Conservation (phyloP, 2,113 vertebrate genomes). For the Grallaria varia region DNA sequence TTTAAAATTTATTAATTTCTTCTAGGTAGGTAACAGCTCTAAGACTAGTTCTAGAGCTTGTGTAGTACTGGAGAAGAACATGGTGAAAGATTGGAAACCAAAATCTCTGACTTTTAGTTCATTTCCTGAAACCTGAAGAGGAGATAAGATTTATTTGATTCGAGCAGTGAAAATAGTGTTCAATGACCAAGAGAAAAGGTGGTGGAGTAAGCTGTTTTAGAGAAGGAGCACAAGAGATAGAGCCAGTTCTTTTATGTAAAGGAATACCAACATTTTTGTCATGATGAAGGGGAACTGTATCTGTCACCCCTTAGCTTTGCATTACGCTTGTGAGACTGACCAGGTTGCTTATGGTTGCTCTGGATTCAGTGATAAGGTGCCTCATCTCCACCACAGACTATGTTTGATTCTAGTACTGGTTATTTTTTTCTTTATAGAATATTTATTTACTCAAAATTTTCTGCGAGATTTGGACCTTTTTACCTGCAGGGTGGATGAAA, state of each 20-base stretch:
- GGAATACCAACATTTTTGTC: background rate
- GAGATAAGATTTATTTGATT: background rate
- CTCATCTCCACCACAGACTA: background rate
- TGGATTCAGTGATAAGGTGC: background rate
- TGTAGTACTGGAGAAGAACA: background rate
- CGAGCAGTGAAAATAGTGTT: background rate
- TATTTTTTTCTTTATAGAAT: background rate
- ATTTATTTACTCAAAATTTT: background rate
- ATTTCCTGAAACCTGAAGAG: background rate
- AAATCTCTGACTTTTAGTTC: background rate
- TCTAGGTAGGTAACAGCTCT: background rate
- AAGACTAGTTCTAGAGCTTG: background rate
- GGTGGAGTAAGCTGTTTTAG: background rate
- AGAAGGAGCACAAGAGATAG: background rate
- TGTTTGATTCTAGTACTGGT: background rate
- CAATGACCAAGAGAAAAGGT: background rate
- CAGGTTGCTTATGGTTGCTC: background rate
- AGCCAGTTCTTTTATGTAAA: background rate
- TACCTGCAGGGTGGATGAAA: background rate
- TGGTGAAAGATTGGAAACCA: background rate
- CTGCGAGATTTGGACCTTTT: background rate
- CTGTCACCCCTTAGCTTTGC: background rate
- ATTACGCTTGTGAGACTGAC: background rate
- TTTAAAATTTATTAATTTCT: background rate
- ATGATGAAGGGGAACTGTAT: background rate